Percentiles rank a stretch among this genome's conserved stretches.
Evolutionary conservation across 2,888 invertebrate genomes (phyloP).

Genomic region (Lochmaea capreae): DNA sequence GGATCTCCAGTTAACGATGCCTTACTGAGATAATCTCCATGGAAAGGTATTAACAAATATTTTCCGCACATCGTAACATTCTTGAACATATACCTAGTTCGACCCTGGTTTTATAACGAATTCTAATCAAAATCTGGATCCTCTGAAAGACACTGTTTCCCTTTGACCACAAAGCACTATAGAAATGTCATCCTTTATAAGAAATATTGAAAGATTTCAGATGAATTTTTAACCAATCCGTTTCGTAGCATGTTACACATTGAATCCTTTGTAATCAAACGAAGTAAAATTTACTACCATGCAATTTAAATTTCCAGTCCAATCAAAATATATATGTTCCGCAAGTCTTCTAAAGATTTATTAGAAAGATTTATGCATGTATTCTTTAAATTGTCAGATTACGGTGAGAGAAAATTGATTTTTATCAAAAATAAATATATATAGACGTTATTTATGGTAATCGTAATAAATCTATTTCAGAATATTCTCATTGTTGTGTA

Average conservation of each 20-base stretch:
- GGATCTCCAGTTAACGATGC: too few species aligned
- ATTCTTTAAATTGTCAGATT: constrained; percentile 5
- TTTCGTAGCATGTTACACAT: constrained; percentile 25
- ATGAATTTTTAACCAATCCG: constrained; percentile 37
- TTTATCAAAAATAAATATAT: background rate
- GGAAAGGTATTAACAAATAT: too few species aligned
- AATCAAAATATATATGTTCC: constrained; percentile 14
- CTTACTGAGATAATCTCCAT: too few species aligned
- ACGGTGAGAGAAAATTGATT: background rate
- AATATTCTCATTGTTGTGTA: background rate
- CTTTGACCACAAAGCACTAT: constrained; percentile 38
- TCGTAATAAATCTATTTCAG: background rate
- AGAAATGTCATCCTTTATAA: constrained; percentile 27
- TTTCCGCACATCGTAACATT: too few species aligned
- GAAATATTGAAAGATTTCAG: constrained; percentile 30
- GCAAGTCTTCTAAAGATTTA: background rate
- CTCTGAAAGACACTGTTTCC: constrained; percentile 29
- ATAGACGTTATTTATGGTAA: constrained; percentile 2
- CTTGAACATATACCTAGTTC: background rate
- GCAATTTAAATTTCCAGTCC: constrained; percentile 8
- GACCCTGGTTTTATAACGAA: constrained; percentile 42
- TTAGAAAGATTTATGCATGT: background rate
- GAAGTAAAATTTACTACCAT: constrained; percentile 22
- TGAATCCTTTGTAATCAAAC: constrained; percentile 32
- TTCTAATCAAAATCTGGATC: constrained; percentile 43